Percentiles rank a stretch among this genome's conserved stretches.
These are phyloP conservation scores for Rhinella marina DNA, from an alignment of 2,797 vertebrate species.

Conservation along the genomic window DNA sequence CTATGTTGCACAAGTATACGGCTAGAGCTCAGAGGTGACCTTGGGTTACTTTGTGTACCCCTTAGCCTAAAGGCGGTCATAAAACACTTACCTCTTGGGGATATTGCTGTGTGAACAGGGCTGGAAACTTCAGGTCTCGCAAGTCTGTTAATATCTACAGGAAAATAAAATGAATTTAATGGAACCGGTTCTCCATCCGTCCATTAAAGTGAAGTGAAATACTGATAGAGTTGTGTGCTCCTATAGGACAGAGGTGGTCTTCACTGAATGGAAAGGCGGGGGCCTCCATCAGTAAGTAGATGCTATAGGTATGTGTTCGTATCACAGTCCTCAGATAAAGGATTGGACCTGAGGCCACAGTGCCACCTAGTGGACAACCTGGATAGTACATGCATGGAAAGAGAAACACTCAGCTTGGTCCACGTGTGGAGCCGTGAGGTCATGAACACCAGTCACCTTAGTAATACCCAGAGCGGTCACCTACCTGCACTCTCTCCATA, in stretches of 20 bases:
- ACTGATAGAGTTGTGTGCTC: no score
- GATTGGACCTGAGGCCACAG: neutral
- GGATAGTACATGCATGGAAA: neutral
- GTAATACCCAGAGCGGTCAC: constrained; percentile 60
- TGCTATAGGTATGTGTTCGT: no score
- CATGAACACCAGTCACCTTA: no score
- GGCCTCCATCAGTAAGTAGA: no score
- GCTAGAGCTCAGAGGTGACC: neutral
- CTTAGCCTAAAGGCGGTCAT: neutral
- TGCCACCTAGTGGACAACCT: constrained; percentile 62
- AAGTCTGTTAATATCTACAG: constrained; percentile 91
- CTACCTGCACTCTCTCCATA: constrained; percentile 96
- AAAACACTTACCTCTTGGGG: constrained; percentile 83
- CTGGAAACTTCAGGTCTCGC: constrained; percentile 86
- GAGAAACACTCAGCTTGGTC: neutral
- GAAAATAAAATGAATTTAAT: neutral
- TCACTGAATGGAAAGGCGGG: no score
- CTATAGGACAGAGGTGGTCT: no score
- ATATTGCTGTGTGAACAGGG: constrained; percentile 87
- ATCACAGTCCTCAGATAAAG: no score
- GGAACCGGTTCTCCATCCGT: neutral
- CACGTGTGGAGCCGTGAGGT: neutral
- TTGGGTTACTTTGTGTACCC: neutral
- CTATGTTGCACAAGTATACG: neutral
- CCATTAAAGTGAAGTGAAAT: no score